These are phyloP conservation scores for Sceloporus undulatus DNA, from an alignment of 2,113 vertebrate species.

Conservation along the genomic window DNA sequence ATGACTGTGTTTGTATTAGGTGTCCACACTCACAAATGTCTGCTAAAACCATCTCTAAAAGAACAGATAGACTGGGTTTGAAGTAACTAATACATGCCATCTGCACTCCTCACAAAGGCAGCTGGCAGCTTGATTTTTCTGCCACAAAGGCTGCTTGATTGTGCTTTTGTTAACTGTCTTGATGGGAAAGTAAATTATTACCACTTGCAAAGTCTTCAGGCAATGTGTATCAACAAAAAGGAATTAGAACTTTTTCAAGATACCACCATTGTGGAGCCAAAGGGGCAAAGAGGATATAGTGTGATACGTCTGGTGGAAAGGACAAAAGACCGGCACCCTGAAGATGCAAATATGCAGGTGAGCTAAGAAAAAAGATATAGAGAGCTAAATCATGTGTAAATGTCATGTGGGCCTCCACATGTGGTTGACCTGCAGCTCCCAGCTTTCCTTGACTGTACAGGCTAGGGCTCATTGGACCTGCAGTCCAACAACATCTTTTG, in stretches of 20 bases:
- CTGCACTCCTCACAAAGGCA: constrained; percentile 23
- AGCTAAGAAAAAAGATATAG: background rate
- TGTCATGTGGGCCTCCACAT: background rate
- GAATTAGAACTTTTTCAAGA: constrained; percentile 3
- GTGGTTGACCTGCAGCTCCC: background rate
- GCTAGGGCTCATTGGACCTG: background rate
- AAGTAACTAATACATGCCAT: constrained; percentile 40
- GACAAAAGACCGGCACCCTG: background rate
- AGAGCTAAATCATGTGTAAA: too few species aligned
- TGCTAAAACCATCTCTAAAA: constrained; percentile 46
- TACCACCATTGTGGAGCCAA: background rate
- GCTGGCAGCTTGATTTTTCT: background rate
- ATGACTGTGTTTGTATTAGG: too few species aligned
- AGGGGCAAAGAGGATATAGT: background rate
- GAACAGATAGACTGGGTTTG: constrained; percentile 14
- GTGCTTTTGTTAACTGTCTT: background rate
- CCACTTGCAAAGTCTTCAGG: constrained; percentile 19
- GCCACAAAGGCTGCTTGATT: constrained; percentile 24
- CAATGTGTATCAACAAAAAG: background rate
- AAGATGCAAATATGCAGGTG: background rate
- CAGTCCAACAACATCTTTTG: background rate
- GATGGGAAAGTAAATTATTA: constrained; percentile 9
- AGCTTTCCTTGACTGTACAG: background rate
- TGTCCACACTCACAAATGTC: too few species aligned
- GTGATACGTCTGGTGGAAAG: fast-evolving